phyloP scores from a whole-genome alignment of 2,113 vertebrate genomes.

The Bagarius yarrelli region DNA sequence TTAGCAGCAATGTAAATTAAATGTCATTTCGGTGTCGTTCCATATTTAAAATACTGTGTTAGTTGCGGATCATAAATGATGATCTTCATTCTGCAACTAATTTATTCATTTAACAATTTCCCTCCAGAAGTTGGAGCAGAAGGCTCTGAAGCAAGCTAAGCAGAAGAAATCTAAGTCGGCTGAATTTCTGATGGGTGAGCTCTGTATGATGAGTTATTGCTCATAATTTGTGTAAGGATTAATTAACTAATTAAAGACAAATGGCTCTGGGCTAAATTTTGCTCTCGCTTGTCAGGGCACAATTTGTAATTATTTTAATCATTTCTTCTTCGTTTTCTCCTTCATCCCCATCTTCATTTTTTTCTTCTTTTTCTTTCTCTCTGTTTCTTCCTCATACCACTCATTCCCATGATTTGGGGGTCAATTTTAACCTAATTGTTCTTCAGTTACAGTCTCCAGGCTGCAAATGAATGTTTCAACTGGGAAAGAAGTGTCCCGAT shows the following conservation, averaged over 20 bases:
- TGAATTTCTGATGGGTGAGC: conserved; percentile 99
- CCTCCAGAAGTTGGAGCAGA: conserved; percentile 99
- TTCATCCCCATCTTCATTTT: conserved; percentile 55
- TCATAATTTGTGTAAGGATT: conserved; percentile 99
- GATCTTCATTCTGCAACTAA: conserved; percentile 99
- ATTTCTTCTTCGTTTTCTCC: conserved; percentile 86
- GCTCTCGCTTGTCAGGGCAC: conserved; percentile 99
- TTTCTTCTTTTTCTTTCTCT: conserved; percentile 45
- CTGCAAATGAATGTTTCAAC: conserved; percentile 81
- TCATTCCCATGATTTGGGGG: conserved; percentile 81
- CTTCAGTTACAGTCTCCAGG: conserved; percentile 92
- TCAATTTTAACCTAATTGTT: conserved; percentile 99
- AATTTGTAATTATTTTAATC: conserved; percentile 99
- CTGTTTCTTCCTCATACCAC: conserved; percentile 77
- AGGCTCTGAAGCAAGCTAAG: conserved; percentile 99
- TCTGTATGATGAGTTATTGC: conserved; percentile 99
- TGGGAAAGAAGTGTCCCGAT: conserved; percentile 75
- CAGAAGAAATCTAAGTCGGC: conserved; percentile 99
- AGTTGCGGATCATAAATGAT: conserved; percentile 99
- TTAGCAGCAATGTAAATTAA: conserved; percentile 99
- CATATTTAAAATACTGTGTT: conserved; percentile 99
- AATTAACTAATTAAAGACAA: conserved; percentile 99
- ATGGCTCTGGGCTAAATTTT: conserved; percentile 99
- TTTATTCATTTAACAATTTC: conserved; percentile 99
- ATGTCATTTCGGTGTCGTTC: conserved; percentile 99